Evolutionary conservation across 2,888 invertebrate genomes (phyloP), one percentile per base, ranked within the genome.

Genomic region (Coelinius sp.): DNA sequence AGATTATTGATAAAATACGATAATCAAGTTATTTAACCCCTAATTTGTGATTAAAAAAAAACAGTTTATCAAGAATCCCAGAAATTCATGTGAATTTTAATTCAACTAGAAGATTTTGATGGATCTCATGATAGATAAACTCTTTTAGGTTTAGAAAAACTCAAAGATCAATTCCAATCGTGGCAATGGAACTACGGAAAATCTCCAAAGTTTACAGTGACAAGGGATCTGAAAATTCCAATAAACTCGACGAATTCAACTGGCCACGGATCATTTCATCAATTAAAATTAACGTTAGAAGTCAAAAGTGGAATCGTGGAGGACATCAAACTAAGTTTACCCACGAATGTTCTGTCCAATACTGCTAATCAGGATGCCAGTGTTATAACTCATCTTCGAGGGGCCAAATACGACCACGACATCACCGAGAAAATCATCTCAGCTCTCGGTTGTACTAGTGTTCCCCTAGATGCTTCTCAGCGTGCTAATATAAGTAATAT

Each of bases 141-240:
- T 1, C 80, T 84, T 80, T 20, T 87, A 92, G 94, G 96, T 81
- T 90, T 96, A 27, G 91, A 91, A 8, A 91, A 93, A 79, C 89
- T 95, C 71, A 91, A 91, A 70, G 90, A 91, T 44, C 92, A 93
- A 74, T 91, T 95, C 65, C 88, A 90, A 76, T 93, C 93, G 25
- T 97, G 97, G 96, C 93, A 96, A 72, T 97, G 97, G 97, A 92
- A 93, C 75, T 94, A 91, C 85, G 97, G 97, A 0, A 93, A 92
- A 85, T 95, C 97, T 0, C 98, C 97, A 0, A 92, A 92, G 77
- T 97, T 97, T 87, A 91, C 91, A 0, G 93, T 95, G 17, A 91
- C 91, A 73, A 91, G 92, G 38, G 88, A 91, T 0, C 91, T 94
- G 84, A 90, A 91, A 4, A 90, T 93, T 2, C 92, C 92, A 0